A percentile compares a stretch with the other conserved stretches of the same genome.
phyloP scores from a whole-genome alignment of 2,888 invertebrate genomes.

The Apamea monoglypha region DNA sequence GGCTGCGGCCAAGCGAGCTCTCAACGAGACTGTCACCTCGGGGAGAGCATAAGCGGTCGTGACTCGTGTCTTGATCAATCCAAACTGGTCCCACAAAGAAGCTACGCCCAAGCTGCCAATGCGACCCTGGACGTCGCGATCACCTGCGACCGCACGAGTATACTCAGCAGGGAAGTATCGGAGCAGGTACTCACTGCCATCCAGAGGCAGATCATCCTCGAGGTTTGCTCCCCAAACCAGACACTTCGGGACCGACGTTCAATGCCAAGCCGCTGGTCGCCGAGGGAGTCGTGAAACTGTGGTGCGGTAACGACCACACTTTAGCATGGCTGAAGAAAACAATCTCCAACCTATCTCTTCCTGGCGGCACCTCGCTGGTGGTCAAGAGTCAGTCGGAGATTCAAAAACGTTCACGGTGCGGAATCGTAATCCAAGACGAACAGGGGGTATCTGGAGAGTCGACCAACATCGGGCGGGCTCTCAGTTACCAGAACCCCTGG shows the following conservation, averaged over 20 bases:
- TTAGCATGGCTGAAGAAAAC: slow-evolving; percentile 7
- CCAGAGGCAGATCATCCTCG: not conserved
- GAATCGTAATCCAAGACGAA: not conserved
- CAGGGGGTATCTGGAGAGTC: too few species aligned
- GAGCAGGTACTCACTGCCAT: not conserved
- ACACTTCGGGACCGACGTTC: too few species aligned
- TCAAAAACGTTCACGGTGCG: too few species aligned
- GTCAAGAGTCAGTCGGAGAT: slow-evolving; percentile 2
- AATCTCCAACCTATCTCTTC: not conserved
- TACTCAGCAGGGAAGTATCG: not conserved
- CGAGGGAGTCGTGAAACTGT: slow-evolving; percentile 12
- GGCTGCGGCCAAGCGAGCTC: not conserved
- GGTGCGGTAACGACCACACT: slow-evolving; percentile 11
- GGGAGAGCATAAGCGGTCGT: not conserved
- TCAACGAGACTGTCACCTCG: not conserved
- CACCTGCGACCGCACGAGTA: not conserved
- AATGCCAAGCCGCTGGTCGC: not conserved
- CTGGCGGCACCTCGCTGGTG: not conserved
- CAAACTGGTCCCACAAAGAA: not conserved
- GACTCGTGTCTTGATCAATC: too few species aligned
- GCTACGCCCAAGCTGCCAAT: not conserved
- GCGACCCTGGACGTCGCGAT: not conserved
- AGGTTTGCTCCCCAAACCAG: too few species aligned
- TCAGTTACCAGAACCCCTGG: too few species aligned
- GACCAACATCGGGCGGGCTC: too few species aligned